phyloP scores from a whole-genome alignment of 2,888 invertebrate genomes.

The Tachina fera region DNA sequence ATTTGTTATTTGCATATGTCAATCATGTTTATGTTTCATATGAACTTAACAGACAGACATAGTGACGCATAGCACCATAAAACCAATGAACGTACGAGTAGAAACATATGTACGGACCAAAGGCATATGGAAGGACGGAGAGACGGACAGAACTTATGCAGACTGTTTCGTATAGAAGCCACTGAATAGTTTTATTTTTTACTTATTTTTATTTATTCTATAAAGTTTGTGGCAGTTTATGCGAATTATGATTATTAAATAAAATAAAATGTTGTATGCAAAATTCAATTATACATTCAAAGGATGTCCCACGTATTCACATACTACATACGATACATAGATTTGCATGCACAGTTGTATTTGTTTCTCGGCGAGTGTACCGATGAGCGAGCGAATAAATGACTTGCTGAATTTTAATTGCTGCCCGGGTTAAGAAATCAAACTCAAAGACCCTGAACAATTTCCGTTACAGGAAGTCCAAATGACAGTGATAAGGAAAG shows the following conservation, averaged over 20 bases:
- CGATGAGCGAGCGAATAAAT: constrained; percentile 1
- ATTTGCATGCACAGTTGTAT: constrained; percentile 7
- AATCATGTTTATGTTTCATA: constrained; percentile 57
- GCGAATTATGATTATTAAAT: constrained; percentile 61
- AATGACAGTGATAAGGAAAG: constrained; percentile 51
- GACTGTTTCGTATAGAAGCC: neutral
- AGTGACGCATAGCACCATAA: constrained; percentile 10
- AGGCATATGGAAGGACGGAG: neutral
- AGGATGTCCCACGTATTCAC: constrained; percentile 20
- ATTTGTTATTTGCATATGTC: constrained; percentile 68
- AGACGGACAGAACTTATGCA: constrained; percentile 1
- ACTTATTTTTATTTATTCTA: constrained; percentile 7
- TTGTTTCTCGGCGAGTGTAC: constrained; percentile 22
- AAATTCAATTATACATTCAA: constrained; percentile 27
- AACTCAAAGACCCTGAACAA: constrained; percentile 25
- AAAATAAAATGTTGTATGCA: constrained; percentile 60
- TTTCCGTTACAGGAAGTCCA: constrained; percentile 68
- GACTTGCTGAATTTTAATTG: constrained; percentile 44
- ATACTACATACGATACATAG: neutral
- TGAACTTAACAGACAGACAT: constrained; percentile 23
- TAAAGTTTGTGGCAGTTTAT: constrained; percentile 56
- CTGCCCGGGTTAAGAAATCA: constrained; percentile 6
- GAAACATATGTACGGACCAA: neutral
- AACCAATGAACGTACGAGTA: too few species aligned
- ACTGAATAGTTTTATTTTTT: neutral